Evolutionary conservation across 2,113 vertebrate species (phyloP).

Genomic region (Trichechus manatus): DNA sequence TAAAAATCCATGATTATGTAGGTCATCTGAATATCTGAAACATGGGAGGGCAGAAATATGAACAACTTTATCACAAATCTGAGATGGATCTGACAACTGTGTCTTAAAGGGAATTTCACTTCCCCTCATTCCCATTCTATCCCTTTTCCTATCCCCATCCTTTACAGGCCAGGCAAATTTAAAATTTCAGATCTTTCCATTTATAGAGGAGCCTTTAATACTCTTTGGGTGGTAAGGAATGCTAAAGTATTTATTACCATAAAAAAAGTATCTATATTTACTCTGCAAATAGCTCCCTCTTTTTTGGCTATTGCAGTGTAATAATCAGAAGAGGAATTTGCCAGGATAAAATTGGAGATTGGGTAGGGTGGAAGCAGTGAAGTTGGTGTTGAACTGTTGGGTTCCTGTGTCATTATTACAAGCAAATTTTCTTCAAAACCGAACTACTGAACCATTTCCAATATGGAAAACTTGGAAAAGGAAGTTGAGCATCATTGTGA

Average conservation of each 20-base stretch:
- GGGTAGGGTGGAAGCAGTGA: not conserved
- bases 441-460: not conserved
- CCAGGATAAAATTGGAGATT: not conserved
- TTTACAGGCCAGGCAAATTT: not conserved
- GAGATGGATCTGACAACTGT: not conserved
- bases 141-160: not conserved
- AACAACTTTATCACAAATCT: not conserved
- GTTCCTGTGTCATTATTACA: not conserved
- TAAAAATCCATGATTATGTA: not conserved
- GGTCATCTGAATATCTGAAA: not conserved
- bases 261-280: conserved; percentile 37
- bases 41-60: not conserved
- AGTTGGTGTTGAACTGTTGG: not conserved
- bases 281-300: not conserved
- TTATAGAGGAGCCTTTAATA: conserved; percentile 60
- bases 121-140: not conserved
- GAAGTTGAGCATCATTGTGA: not conserved
- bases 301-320: not conserved
- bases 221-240: conserved; percentile 58
- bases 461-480: not conserved
- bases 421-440: conserved; percentile 29
- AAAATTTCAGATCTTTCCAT: conserved; percentile 59
- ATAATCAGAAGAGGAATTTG: conserved; percentile 1
- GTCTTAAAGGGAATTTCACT: not conserved
- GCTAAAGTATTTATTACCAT: conserved; percentile 7